Percentiles rank a stretch among this genome's conserved stretches.
phyloP scores from a whole-genome alignment of 1,140 invertebrate genomes.

The Leptinotarsa lineolata region DNA sequence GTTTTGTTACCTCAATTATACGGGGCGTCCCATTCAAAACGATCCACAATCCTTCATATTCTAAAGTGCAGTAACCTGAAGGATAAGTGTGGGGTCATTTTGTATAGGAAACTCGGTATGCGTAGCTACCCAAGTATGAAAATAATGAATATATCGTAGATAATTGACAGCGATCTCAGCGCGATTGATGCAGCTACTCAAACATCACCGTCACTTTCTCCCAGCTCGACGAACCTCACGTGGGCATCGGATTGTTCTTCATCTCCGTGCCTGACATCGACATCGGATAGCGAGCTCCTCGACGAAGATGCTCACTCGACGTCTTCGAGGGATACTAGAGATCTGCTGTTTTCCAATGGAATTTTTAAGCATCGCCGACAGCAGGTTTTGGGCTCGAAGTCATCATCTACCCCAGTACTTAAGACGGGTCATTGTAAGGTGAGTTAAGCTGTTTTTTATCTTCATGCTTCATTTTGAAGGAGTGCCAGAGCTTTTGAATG shows the following conservation, averaged over 20 bases:
- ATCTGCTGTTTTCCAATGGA: neutral
- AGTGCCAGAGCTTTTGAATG: neutral
- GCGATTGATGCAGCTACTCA: constrained; percentile 38
- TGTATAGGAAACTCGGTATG: neutral
- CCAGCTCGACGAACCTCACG: constrained; percentile 49
- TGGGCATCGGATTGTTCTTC: constrained; percentile 49
- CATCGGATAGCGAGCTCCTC: constrained; percentile 24
- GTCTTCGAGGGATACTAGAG: constrained; percentile 13
- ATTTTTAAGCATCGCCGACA: constrained; percentile 2
- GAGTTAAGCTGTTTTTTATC: neutral
- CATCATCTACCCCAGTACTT: constrained; percentile 45
- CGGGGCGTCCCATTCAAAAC: neutral
- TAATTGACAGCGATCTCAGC: constrained; percentile 11
- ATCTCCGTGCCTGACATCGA: constrained; percentile 39
- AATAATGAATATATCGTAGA: constrained; percentile 18
- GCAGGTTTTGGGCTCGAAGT: constrained; percentile 34
- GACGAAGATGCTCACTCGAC: constrained; percentile 29
- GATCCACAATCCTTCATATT: neutral
- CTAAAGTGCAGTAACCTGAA: too few species aligned
- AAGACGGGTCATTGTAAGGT: constrained; percentile 38
- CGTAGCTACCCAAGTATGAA: neutral
- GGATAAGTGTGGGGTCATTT: neutral
- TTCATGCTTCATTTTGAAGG: neutral
- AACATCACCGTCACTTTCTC: constrained; percentile 47
- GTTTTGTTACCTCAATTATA: neutral